These are phyloP conservation scores for Eulimnadia texana DNA, from an alignment of 1,140 invertebrate species.

Conservation along the genomic window DNA sequence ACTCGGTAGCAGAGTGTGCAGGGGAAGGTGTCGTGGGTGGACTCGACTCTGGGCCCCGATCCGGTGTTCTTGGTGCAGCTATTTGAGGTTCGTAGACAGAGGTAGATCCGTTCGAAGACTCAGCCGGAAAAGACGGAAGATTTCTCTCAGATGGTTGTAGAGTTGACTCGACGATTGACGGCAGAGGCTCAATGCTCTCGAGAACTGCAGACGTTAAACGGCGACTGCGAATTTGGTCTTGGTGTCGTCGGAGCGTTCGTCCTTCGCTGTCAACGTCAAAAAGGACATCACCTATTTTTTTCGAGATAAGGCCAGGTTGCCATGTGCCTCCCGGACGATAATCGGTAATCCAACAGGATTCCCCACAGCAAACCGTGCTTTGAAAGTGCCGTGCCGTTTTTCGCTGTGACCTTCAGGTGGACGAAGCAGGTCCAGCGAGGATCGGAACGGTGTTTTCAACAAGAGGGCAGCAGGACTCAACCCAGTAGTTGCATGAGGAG, in stretches of 20 bases:
- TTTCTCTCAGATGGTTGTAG: no score
- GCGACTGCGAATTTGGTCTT: background rate
- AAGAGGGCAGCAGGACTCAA: constrained; percentile 13
- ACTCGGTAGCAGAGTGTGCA: no score
- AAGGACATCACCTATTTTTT: background rate
- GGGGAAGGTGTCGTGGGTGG: no score
- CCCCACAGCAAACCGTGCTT: background rate
- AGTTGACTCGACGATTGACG: no score
- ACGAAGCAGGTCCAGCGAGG: background rate
- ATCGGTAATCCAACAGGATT: background rate
- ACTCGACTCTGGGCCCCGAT: no score
- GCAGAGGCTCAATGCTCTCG: no score
- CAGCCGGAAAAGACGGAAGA: no score
- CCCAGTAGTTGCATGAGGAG: constrained; percentile 18
- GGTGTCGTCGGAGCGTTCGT: background rate
- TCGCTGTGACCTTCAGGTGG: background rate
- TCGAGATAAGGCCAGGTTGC: background rate
- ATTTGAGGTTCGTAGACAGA: no score
- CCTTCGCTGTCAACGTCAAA: background rate
- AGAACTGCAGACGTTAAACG: no score
- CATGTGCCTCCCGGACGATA: background rate
- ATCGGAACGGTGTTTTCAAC: background rate
- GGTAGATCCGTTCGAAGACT: no score
- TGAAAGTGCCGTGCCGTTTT: background rate
- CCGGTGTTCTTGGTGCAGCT: no score